Evolutionary conservation across 1,140 invertebrate species (phyloP).

Genomic region (Diuraphis noxia): DNA sequence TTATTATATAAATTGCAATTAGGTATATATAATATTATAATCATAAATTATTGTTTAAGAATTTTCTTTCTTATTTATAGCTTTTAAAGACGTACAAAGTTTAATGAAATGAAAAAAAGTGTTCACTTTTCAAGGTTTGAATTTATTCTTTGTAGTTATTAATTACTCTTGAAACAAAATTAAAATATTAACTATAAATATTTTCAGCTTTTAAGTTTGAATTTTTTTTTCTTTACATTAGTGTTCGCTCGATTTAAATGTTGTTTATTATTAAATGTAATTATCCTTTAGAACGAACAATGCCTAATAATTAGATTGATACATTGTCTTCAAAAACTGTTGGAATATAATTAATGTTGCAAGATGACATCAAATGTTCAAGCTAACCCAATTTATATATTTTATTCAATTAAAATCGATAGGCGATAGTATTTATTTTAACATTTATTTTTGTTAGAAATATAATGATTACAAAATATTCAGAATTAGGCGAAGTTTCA

Average conservation of each 20-base stretch:
- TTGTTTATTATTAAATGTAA: conserved; percentile 15
- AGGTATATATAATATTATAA: no score
- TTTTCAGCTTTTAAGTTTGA: not conserved
- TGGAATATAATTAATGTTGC: not conserved
- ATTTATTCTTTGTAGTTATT: not conserved
- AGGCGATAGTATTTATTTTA: not conserved
- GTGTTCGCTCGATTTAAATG: not conserved
- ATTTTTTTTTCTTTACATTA: not conserved
- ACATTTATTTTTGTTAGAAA: not conserved
- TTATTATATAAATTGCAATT: not conserved
- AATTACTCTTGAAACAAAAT: not conserved
- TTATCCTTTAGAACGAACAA: not conserved
- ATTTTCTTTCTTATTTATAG: not conserved
- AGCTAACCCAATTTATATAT: not conserved
- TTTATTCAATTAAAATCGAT: not conserved
- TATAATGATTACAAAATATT: not conserved
- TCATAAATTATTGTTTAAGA: not conserved
- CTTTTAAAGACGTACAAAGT: not conserved
- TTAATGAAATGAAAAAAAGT: not conserved
- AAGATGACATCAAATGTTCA: not conserved
- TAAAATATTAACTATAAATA: conserved; percentile 21
- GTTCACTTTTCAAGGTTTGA: not conserved
- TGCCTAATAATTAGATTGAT: conserved; percentile 3
- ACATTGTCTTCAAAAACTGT: not conserved
- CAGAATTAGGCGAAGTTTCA: not conserved